Percentiles rank a stretch among this genome's conserved stretches.
phyloP scores from a whole-genome alignment of 1,140 invertebrate species.

The Diachasmimorpha longicaudata region DNA sequence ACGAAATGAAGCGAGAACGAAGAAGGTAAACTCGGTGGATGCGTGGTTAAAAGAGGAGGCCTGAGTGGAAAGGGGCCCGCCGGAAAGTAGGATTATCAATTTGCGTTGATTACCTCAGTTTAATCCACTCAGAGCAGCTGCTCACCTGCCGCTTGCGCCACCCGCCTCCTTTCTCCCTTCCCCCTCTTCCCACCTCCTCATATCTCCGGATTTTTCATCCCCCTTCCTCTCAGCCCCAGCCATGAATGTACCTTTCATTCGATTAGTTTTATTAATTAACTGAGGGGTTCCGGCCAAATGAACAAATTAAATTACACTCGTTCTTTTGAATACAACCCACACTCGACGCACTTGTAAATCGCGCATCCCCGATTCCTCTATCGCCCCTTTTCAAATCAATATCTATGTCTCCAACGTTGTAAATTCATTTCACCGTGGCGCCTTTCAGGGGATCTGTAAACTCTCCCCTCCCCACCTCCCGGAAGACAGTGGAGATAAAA shows the following conservation, averaged over 20 bases:
- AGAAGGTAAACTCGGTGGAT: neutral
- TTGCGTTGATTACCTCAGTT: conserved; percentile 58
- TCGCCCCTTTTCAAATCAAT: neutral
- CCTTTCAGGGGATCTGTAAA: neutral
- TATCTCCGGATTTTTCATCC: conserved; percentile 12
- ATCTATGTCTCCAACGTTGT: neutral
- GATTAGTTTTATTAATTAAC: conserved; percentile 58
- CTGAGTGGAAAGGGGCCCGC: neutral
- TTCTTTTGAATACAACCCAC: conserved; percentile 32
- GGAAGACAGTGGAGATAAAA: neutral
- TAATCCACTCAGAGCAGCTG: conserved; percentile 57
- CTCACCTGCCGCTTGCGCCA: conserved; percentile 49
- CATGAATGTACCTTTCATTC: conserved; percentile 42
- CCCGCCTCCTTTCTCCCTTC: conserved; percentile 25
- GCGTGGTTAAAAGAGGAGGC: neutral
- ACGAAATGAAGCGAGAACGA: neutral
- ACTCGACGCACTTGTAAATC: conserved; percentile 1
- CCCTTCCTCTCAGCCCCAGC: neutral
- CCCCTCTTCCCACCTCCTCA: conserved; percentile 26
- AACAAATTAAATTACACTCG: conserved; percentile 51
- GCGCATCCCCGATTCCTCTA: neutral
- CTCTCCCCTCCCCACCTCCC: neutral
- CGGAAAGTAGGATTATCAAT: conserved; percentile 58
- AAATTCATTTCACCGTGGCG: conserved; percentile 9
- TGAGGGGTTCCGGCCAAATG: conserved; percentile 37